These are phyloP conservation scores for Mesocricetus auratus DNA, from an alignment of 2,113 vertebrate genomes.

Conservation along the genomic window DNA sequence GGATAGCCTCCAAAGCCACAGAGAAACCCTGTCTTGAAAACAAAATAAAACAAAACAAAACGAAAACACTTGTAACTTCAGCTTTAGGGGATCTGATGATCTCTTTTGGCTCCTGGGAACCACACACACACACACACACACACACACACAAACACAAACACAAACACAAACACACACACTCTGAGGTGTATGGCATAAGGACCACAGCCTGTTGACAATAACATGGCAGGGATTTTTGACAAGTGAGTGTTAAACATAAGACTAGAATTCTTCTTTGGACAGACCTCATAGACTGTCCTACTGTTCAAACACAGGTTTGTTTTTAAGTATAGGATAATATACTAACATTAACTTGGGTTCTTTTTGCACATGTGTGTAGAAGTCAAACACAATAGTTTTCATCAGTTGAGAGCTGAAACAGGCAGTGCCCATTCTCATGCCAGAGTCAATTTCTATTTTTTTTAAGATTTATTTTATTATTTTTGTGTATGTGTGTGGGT, in stretches of 20 bases:
- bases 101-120: neutral
- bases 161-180: no score
- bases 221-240: neutral
- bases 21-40: no score
- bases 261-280: neutral
- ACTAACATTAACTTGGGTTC: neutral
- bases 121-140: neutral
- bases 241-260: neutral
- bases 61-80: neutral
- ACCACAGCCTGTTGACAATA: neutral
- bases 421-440: neutral
- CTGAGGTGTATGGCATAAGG: neutral
- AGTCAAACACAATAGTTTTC: neutral
- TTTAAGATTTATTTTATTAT: neutral
- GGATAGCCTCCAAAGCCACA: no score
- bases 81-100: neutral
- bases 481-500: neutral
- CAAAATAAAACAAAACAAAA: no score
- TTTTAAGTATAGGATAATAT: neutral
- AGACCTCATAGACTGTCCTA: neutral
- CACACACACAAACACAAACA: neutral
- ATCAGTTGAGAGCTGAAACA: neutral
- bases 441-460: neutral
- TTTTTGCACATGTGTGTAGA: neutral
- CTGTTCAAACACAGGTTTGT: neutral